A percentile compares a stretch with the other conserved stretches of the same genome.
Evolutionary conservation across 2,113 vertebrate species (phyloP).

Genomic region (Hemicordylus capensis): DNA sequence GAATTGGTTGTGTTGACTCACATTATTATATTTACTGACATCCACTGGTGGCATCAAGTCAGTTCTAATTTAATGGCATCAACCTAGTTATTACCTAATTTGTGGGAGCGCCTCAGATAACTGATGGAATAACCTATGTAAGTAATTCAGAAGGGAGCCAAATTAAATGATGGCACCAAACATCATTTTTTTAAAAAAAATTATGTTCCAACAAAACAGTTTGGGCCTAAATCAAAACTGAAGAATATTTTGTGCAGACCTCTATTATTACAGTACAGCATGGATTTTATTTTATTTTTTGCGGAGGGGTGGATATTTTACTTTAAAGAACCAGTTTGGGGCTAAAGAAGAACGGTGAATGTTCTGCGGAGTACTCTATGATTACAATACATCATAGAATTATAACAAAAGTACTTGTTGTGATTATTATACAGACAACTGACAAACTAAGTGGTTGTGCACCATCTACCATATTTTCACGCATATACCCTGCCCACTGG

Average conservation of each 20-base stretch:
- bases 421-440: slow-evolving; percentile 44
- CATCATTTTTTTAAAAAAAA: too few relatives aligned
- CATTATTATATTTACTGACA: not conserved
- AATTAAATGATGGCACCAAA: not conserved
- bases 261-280: slow-evolving; percentile 29
- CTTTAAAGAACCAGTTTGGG: too few relatives aligned
- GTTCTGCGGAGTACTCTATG: not conserved
- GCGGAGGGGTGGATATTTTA: too few relatives aligned
- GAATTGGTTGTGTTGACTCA: not conserved
- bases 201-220: too few relatives aligned
- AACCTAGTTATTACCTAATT: too few relatives aligned
- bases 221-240: too few relatives aligned
- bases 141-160: not conserved
- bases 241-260: too few relatives aligned
- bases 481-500: too few relatives aligned
- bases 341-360: too few relatives aligned
- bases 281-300: too few relatives aligned
- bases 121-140: not conserved
- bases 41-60: not conserved
- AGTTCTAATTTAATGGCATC: not conserved
- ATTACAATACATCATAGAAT: slow-evolving; percentile 42
- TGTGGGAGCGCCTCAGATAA: too few relatives aligned
- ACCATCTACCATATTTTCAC: not conserved
- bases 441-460: slow-evolving; percentile 6
- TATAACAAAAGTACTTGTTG: slow-evolving; percentile 8